These are phyloP conservation scores for Elysia chlorotica DNA, from an alignment of 1,140 invertebrate species.

Conservation along the genomic window DNA sequence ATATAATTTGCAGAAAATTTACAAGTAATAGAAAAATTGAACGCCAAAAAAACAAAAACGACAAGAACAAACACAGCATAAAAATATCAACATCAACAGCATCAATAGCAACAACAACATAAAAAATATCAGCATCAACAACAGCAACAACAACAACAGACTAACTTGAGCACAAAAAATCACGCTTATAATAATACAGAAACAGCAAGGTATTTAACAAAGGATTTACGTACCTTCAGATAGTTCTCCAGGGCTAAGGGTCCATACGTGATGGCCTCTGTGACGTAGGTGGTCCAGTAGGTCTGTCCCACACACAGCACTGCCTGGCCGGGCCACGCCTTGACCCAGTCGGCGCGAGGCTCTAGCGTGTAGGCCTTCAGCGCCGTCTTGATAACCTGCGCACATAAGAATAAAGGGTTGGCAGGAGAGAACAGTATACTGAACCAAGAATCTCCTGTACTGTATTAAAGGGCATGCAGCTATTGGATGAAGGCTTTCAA, in stretches of 20 bases:
- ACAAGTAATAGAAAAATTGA: neutral
- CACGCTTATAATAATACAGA: too few relatives aligned
- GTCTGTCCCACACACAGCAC: conserved; percentile 83
- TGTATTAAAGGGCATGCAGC: too few relatives aligned
- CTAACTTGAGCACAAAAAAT: too few relatives aligned
- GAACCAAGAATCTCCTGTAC: too few relatives aligned
- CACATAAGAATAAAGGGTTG: neutral
- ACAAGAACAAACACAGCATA: too few relatives aligned
- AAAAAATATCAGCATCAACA: too few relatives aligned
- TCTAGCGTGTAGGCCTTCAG: conserved; percentile 72
- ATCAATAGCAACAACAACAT: too few relatives aligned
- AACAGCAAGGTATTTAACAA: too few relatives aligned
- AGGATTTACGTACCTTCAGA: conserved; percentile 33
- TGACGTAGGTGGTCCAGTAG: conserved; percentile 80
- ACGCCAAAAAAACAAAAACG: neutral
- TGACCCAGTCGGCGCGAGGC: conserved; percentile 76
- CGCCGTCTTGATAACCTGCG: conserved; percentile 62
- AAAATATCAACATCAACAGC: too few relatives aligned
- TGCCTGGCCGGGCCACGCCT: conserved; percentile 84
- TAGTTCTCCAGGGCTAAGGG: conserved; percentile 66
- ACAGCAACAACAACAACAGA: too few relatives aligned
- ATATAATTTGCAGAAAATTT: neutral
- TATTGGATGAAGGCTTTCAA: too few relatives aligned
- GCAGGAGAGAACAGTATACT: too few relatives aligned
- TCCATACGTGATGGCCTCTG: conserved; percentile 64